Evolutionary conservation across 2,113 vertebrate species (phyloP), one percentile per base, ranked within the genome.

Genomic region (Gobius niger): DNA sequence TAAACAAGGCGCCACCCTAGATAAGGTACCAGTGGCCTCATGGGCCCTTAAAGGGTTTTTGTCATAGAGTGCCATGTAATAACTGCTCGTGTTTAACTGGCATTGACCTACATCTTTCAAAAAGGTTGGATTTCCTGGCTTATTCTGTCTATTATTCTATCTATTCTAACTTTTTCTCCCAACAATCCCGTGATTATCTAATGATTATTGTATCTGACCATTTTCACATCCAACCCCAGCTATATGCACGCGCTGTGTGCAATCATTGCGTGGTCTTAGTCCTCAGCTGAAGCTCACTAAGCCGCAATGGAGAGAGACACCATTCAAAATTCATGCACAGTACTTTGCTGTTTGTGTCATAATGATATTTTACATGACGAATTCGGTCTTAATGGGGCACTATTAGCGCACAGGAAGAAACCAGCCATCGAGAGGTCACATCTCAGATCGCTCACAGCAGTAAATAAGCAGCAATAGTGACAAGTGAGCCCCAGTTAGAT

Each of bases 361-460:
- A 71, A 41, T 18, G 65, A 76, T 81, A 68, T 77, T 85, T 77
- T 49, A 75, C 68, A 70, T 81, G 82, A 85, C 82, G 67, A 79
- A 85, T 85, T 73, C 53, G 52, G 63, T 67, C 68, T 60, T 80
- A 87, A 81, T 83, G 75, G 72, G 73, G n/a, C n/a, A 34, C 82
- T 72, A 81, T 88, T 82, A 81, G 77, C 6, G 64, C 54, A 61
- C 81, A 83, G 77, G 82, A 89, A 80, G 85, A 82, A 81, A 84
- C 62, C 79, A 80, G 74, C 77, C 77, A 61, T 42, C 60, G 54
- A 62, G 76, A 76, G 85, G 84, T 87, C 87, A 84, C 81, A 70
- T 83, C 87, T 90, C 82, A 89, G 84, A 87, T 80, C 75, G 68
- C 84, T 86, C 66, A 9, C 80, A 16, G 81, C 78, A 81, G 73